Base-by-base conservation (phyloP, 2,797 vertebrate species). In the Sebastes nivosus region DNA sequence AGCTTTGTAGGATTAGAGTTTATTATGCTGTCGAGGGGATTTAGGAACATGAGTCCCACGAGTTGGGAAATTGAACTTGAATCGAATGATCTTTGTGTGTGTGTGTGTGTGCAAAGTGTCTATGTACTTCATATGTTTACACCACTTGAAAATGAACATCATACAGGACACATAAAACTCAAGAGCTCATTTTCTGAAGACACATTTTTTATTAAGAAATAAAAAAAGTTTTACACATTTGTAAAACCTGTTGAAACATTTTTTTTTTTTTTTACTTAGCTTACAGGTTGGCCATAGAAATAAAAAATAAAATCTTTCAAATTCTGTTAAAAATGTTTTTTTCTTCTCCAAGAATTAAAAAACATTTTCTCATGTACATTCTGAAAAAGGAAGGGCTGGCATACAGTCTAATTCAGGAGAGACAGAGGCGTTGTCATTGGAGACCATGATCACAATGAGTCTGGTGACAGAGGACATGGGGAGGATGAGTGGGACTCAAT, bases 121-220 rank as follows among this genome's bases (percentile, higher is more conserved):
- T 63, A 4, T 58, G 22, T 27, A 20, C 59, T 18, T 59, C 16
- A 59, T 38, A 57, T 1, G 14, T n/a, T 30, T 61, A 63, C 10
- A 1, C 25, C 18, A 50, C n/a, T 8, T 18, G n/a, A 52, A 57
- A 7, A 38, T 25, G 1, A 70, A 32, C 6, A 57, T 32, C 42
- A 74, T 2, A 2, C 65, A 10, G 54, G 18, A 77, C n/a, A 69
- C 29, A 66, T 2, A 11, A 65, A 77, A 77, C 32, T 8, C 42
- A 20, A 8, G 2, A 27, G 4, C 22, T 71, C 11, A 25, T 89
- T 91, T 87, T 91, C 90, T 89, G 92, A 94, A 95, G 93, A 96
- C 91, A 93, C 87, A 93, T 87, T 91, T 94, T 95, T 96, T 95
- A 95, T 95, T 96, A 94, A 91, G 83, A 94, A 94, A 95, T 94